Evolutionary conservation across 2,888 invertebrate species (phyloP).

Genomic region (Odontocolon sp.): DNA sequence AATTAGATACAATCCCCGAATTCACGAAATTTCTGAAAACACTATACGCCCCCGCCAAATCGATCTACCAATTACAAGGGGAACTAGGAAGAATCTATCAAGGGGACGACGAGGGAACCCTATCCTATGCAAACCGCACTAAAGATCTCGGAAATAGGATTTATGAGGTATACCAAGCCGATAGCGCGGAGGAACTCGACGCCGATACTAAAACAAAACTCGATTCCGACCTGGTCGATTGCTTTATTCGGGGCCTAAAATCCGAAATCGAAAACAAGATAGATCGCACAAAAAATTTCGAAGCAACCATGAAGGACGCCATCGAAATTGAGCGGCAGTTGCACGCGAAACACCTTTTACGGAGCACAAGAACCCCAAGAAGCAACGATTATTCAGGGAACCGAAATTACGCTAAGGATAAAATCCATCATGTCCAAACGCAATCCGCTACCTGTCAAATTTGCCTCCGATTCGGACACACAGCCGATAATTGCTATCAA

Average conservation of each 20-base stretch:
- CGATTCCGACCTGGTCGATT: neutral
- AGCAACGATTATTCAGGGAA: neutral
- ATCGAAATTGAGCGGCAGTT: constrained; percentile 24
- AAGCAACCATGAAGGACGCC: constrained; percentile 18
- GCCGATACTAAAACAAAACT: neutral
- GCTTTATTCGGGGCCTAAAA: constrained; percentile 21
- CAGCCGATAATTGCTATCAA: neutral
- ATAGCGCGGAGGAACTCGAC: neutral
- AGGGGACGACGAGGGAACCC: neutral
- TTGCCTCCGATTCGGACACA: constrained; percentile 6
- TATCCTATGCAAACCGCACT: constrained; percentile 7
- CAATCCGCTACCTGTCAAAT: constrained; percentile 2
- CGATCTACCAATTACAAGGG: constrained; percentile 11
- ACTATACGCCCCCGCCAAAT: constrained; percentile 25
- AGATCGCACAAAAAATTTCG: neutral
- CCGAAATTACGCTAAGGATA: neutral
- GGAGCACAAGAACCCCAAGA: neutral
- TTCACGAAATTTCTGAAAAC: constrained; percentile 3
- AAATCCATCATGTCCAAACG: constrained; percentile 14
- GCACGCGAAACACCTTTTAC: neutral
- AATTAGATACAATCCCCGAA: neutral
- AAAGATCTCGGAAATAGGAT: constrained; percentile 20
- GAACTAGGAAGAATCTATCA: constrained; percentile 26
- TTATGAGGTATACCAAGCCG: neutral
- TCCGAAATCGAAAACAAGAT: constrained; percentile 19